These are phyloP conservation scores for Melanerpes aurifrons DNA, from an alignment of 2,113 vertebrate species.

Conservation along the genomic window DNA sequence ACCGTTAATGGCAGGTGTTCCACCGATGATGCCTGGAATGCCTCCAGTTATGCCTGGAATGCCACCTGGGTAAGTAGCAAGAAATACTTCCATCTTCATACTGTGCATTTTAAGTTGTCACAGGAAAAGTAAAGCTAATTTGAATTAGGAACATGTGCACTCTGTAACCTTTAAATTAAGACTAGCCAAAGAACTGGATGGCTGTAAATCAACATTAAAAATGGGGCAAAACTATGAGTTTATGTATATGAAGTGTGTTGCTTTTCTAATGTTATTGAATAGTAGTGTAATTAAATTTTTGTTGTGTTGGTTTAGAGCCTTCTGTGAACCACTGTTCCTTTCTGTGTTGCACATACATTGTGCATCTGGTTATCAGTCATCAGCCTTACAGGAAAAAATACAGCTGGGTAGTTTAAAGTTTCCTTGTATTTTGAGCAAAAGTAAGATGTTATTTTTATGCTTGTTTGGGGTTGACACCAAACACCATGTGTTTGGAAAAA, in stretches of 20 bases:
- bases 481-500: constrained; percentile 77
- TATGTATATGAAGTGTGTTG: not conserved
- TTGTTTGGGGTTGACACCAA: constrained; percentile 74
- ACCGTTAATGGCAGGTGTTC: constrained; percentile 93
- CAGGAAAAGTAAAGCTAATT: not conserved
- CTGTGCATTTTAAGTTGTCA: not conserved
- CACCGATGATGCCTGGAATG: constrained; percentile 92
- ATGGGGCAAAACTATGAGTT: not conserved
- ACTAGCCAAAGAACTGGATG: not conserved
- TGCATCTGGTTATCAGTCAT: not conserved
- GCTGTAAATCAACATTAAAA: constrained; percentile 55
- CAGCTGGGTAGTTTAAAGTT: not conserved
- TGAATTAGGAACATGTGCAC: not conserved
- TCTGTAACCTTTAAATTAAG: not conserved
- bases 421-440: constrained; percentile 41
- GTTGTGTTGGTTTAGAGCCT: constrained; percentile 59
- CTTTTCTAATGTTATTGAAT: not conserved
- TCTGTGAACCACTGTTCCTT: constrained; percentile 1
- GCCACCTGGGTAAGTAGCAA: constrained; percentile 87
- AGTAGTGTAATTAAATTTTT: not conserved
- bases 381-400: not conserved
- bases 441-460: constrained; percentile 42
- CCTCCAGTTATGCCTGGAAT: constrained; percentile 90
- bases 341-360: not conserved
- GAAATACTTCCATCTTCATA: not conserved